A percentile compares a stretch with the other conserved stretches of the same genome.
Evolutionary conservation across 2,888 invertebrate genomes (phyloP).

Genomic region (Lasioglossum vierecki): DNA sequence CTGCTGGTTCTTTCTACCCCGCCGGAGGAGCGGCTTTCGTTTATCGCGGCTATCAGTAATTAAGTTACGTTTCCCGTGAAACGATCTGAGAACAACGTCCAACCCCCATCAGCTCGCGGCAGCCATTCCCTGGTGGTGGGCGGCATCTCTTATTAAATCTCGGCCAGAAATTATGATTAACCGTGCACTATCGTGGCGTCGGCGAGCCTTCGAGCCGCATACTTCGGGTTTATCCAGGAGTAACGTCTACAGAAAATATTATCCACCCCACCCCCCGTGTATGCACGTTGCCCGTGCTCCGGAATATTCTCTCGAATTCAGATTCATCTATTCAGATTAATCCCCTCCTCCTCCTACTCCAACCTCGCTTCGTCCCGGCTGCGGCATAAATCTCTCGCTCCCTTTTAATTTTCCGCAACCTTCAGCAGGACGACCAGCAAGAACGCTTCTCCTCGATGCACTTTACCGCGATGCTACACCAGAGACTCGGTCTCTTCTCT

Average conservation of each 20-base stretch:
- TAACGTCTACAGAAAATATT: constrained; percentile 45
- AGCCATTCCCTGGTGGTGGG: constrained; percentile 55
- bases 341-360: background rate
- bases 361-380: background rate
- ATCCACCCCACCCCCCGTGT: constrained; percentile 18
- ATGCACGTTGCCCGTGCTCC: constrained; percentile 26
- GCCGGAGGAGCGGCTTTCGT: constrained; percentile 15
- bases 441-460: constrained; percentile 3
- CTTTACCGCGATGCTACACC: background rate
- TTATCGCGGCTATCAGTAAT: constrained; percentile 76
- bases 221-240: constrained; percentile 36
- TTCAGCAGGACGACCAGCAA: constrained; percentile 12
- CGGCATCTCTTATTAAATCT: constrained; percentile 77
- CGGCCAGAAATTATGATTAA: constrained; percentile 68
- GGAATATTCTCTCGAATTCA: constrained; percentile 37
- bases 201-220: constrained; percentile 41
- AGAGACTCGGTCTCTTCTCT: background rate
- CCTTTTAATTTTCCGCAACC: constrained; percentile 41
- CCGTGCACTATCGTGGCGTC: constrained; percentile 58
- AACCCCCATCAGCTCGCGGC: constrained; percentile 58
- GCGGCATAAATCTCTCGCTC: constrained; percentile 24
- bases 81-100: constrained; percentile 55
- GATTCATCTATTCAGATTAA: constrained; percentile 63
- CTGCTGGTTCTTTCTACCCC: background rate
- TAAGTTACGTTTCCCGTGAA: constrained; percentile 68